Evolutionary conservation across 2,113 vertebrate species (phyloP), one percentile per base, ranked within the genome.

Genomic region (Ptilonorhynchus violaceus): DNA sequence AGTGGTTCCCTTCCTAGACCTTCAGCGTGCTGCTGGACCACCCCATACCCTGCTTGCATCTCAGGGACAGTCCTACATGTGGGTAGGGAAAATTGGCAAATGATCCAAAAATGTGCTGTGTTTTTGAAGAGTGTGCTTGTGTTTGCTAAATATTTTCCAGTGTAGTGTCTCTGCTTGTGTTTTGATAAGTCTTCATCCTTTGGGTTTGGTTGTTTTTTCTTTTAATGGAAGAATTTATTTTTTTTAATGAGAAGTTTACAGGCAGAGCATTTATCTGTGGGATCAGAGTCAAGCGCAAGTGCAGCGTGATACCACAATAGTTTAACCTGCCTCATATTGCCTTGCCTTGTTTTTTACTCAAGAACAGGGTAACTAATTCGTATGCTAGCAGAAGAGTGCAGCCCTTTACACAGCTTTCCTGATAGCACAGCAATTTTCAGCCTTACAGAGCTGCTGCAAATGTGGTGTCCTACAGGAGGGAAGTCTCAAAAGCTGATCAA

Each of bases 381-480:
- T 3, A 8, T 47, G 27, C 18, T 13, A 56, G 69, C 28, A 69
- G 74, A 49, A 69, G 30, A 7, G 17, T 46, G 22, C 52, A 76
- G 25, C 17, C 25, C 49, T 68, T 53, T 56, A 22, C 41, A 35
- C 0, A 7, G 37, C 13, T 25, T 7, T 83, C 72, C 3, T 1
- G 22, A 63, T 5, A 52, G 41, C 5, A 17, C 53, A 60, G 19
- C 12, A 13, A 31, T 17, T 59, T 77, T 33, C 59, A 84, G 41
- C 77, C 50, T 30, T 74, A 50, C 50, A 70, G 31, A 70, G 25
- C 31, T 69, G 53, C 46, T 87, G 55, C 41, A 52, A 81, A 37
- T 2, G 6, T 44, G 20, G 4, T 77, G 28, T 37, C n/a, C 42
- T 68, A 35, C 2, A 4, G 0, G 0, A 58, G n/a, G 7, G 23